Percentiles rank a stretch among this genome's conserved stretches.
Conservation (phyloP, 2,888 invertebrate species). For the Anodontia alba region DNA sequence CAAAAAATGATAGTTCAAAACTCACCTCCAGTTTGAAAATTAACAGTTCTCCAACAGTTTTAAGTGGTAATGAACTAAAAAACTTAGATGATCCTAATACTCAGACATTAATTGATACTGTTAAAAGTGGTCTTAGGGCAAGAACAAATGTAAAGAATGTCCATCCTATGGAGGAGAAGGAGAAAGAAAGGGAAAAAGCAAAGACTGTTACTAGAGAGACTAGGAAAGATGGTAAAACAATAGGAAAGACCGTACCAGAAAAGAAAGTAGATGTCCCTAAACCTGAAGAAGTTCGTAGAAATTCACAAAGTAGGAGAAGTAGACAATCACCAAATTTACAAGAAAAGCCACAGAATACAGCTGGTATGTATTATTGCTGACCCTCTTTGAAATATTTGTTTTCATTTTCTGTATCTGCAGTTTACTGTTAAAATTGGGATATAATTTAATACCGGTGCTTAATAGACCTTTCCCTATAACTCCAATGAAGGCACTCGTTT, state of each 20-base stretch:
- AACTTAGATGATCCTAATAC: conserved; percentile 27
- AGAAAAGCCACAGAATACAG: conserved; percentile 25
- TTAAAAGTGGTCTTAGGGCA: conserved; percentile 65
- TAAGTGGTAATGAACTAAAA: conserved; percentile 18
- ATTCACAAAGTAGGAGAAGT: conserved; percentile 51
- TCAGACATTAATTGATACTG: conserved; percentile 51
- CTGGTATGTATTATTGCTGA: neutral
- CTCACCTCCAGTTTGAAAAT: conserved; percentile 38
- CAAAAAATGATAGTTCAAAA: conserved; percentile 46
- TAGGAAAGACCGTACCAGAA: conserved; percentile 43
- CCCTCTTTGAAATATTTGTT: neutral
- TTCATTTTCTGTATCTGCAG: neutral
- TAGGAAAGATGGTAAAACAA: conserved; percentile 53
- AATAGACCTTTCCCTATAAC: no score
- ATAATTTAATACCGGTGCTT: no score
- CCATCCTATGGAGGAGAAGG: conserved; percentile 47
- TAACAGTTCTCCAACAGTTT: neutral
- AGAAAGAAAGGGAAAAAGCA: conserved; percentile 52
- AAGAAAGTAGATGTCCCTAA: conserved; percentile 46
- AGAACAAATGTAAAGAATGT: conserved; percentile 59
- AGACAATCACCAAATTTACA: conserved; percentile 53
- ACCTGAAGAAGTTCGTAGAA: conserved; percentile 40
- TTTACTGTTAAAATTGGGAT: neutral
- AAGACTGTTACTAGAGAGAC: conserved; percentile 49
- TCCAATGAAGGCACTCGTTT: no score